Percentiles rank a stretch among this genome's conserved stretches.
These are phyloP conservation scores for Diplodus sargus DNA, from an alignment of 2,797 vertebrate species.

Conservation along the genomic window DNA sequence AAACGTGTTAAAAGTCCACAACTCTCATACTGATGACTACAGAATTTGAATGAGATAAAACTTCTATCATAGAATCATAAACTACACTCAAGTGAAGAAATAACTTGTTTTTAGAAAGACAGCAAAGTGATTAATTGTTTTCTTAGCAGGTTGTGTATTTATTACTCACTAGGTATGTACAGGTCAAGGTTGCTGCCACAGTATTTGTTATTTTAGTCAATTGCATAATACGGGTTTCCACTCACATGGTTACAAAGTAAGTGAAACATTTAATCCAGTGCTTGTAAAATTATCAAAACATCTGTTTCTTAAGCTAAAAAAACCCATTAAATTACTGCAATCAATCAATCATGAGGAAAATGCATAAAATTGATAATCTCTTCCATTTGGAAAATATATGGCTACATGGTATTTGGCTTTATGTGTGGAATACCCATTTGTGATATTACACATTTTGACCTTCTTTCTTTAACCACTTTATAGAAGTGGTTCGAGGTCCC, in stretches of 20 bases:
- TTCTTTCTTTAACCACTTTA: neutral
- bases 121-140: neutral
- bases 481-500: too few species aligned
- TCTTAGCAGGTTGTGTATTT: neutral
- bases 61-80: neutral
- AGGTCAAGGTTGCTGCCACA: neutral
- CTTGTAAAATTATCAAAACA: neutral
- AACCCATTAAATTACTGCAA: neutral
- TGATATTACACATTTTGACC: neutral
- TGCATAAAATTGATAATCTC: neutral
- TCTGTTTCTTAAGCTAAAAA: neutral
- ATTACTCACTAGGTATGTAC: neutral
- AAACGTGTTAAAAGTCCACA: neutral
- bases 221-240: neutral
- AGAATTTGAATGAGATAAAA: neutral
- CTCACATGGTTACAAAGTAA: neutral
- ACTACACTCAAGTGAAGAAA: neutral
- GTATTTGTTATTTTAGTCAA: conserved; percentile 1
- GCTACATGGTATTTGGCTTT: too few species aligned
- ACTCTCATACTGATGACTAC: neutral
- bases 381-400: neutral
- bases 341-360: neutral
- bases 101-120: neutral
- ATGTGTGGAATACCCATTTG: neutral
- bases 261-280: neutral